Evolutionary conservation across 1,140 invertebrate genomes (phyloP).

Genomic region (Glomeris maerens): DNA sequence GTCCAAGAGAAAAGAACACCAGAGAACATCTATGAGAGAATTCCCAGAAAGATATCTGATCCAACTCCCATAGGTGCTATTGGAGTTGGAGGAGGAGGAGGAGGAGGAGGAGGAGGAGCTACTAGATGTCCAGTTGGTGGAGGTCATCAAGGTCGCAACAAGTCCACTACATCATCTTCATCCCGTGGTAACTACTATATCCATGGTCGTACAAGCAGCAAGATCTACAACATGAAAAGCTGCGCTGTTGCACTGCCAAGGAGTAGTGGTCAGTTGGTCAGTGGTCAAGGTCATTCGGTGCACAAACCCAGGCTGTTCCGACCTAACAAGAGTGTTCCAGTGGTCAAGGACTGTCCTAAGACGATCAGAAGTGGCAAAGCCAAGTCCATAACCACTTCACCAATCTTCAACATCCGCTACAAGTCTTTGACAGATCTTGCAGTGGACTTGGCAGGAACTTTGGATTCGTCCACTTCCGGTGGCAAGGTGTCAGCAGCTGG

Average conservation of each 20-base stretch:
- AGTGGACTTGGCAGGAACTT: slow-evolving; percentile 56
- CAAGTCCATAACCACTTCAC: slow-evolving; percentile 47
- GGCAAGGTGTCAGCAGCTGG: slow-evolving; percentile 61
- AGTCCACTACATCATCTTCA: too few relatives aligned
- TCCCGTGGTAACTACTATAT: too few relatives aligned
- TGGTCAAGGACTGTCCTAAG: not conserved
- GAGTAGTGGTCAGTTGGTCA: not conserved
- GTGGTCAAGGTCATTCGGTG: not conserved
- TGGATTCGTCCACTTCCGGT: slow-evolving; percentile 75
- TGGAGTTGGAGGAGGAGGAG: not conserved
- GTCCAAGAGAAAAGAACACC: not conserved
- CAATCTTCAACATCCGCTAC: slow-evolving; percentile 65
- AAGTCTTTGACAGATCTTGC: slow-evolving; percentile 65
- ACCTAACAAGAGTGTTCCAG: not conserved
- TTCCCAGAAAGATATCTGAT: not conserved
- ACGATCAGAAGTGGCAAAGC: slow-evolving; percentile 24
- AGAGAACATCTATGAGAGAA: not conserved
- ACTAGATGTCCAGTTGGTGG: too few relatives aligned
- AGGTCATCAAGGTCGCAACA: too few relatives aligned
- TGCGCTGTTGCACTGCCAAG: not conserved
- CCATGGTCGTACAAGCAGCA: not conserved
- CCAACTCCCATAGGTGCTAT: not conserved
- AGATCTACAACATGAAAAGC: slow-evolving; percentile 1
- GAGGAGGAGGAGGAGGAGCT: too few relatives aligned
- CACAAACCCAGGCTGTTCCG: not conserved